Conservation (phyloP, 2,888 invertebrate genomes). For the Pinctada fucata region DNA sequence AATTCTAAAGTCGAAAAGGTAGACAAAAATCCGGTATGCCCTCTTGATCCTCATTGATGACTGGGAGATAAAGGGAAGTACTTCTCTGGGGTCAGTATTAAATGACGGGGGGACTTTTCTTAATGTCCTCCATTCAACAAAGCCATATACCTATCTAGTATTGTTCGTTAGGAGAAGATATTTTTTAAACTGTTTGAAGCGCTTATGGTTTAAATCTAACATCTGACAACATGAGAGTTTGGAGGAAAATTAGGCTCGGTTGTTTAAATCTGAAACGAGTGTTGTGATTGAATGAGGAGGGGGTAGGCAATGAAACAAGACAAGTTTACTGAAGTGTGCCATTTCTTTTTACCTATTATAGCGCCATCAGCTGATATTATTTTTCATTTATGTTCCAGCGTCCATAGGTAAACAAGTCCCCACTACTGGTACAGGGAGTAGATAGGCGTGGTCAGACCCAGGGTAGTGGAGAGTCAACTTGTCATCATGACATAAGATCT, state of each 20-base stretch:
- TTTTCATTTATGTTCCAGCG: neutral
- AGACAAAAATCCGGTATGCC: no score
- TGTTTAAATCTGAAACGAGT: neutral
- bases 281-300: neutral
- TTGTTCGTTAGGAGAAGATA: neutral
- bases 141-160: neutral
- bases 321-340: neutral
- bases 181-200: conserved; percentile 5
- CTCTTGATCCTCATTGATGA: no score
- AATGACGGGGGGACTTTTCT: neutral
- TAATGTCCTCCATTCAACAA: neutral
- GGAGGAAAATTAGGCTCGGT: neutral
- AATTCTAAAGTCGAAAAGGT: no score
- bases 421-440: no score
- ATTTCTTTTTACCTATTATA: neutral
- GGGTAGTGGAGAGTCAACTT: no score
- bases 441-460: no score
- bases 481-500: no score
- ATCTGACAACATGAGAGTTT: neutral
- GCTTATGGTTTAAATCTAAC: conserved; percentile 6
- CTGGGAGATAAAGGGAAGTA: no score
- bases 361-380: neutral
- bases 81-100: neutral
- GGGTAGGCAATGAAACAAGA: conserved; percentile 12
- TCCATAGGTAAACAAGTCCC: no score